A percentile compares a stretch with the other conserved stretches of the same genome.
These are phyloP conservation scores for Serrognathus titanus DNA, from an alignment of 2,888 invertebrate species.

Conservation along the genomic window DNA sequence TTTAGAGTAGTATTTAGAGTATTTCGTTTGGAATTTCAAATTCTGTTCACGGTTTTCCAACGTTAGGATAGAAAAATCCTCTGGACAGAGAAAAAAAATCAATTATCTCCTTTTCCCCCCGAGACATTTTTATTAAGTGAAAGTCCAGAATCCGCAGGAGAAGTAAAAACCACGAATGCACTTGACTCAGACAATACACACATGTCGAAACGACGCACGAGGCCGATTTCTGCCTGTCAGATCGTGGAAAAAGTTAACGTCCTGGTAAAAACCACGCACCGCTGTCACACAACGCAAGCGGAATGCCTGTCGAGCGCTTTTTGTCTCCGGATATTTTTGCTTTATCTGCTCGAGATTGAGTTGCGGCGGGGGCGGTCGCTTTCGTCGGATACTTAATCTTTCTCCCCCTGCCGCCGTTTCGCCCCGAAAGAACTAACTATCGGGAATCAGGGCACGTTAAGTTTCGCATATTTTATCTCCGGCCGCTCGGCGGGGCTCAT, in stretches of 20 bases:
- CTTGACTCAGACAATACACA: conserved; percentile 29
- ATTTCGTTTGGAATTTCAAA: too few species aligned
- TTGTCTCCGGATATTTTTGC: conserved; percentile 34
- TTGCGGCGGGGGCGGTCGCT: conserved; percentile 29
- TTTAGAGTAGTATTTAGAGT: too few species aligned
- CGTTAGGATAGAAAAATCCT: too few species aligned
- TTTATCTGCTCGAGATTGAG: conserved; percentile 36
- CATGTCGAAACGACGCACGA: conserved; percentile 24
- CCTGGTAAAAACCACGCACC: conserved; percentile 24
- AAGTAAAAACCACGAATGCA: conserved; percentile 18
- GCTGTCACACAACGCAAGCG: conserved; percentile 30
- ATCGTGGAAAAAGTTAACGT: conserved; percentile 25
- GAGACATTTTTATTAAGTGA: conserved; percentile 7
- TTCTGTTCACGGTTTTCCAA: too few species aligned
- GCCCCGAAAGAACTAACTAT: too few species aligned
- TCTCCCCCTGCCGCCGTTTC: too few species aligned
- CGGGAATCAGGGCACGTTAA: too few species aligned
- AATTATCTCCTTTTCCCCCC: conserved; percentile 3
- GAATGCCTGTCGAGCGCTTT: conserved; percentile 28
- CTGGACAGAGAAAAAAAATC: background rate
- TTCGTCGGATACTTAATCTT: too few species aligned
- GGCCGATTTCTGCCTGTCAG: conserved; percentile 23
- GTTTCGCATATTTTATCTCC: too few species aligned
- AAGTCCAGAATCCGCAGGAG: too few species aligned
- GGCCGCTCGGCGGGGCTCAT: too few species aligned